These are phyloP conservation scores for Embidobia sp. DNA, from an alignment of 2,888 invertebrate species.

Conservation along the genomic window DNA sequence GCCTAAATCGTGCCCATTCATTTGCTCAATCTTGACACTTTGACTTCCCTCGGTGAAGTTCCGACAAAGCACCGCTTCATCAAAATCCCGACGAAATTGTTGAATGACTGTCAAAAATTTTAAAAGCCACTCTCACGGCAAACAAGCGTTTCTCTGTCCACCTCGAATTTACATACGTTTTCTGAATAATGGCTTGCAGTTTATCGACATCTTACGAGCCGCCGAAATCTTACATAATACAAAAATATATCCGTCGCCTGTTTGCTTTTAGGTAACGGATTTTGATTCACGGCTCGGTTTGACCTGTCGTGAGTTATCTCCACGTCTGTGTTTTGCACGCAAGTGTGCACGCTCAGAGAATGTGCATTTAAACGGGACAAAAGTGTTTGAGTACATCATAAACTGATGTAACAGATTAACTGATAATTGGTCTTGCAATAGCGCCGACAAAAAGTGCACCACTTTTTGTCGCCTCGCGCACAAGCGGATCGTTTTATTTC, in stretches of 20 bases:
- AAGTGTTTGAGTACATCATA: conserved; percentile 33
- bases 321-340: conserved; percentile 32
- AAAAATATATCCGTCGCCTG: conserved; percentile 16
- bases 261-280: conserved; percentile 16
- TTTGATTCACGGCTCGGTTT: conserved; percentile 52
- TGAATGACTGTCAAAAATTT: conserved; percentile 9
- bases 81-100: conserved; percentile 24
- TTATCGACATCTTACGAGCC: conserved; percentile 43
- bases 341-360: conserved; percentile 27
- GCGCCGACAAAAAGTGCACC: no score
- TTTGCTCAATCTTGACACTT: conserved; percentile 16
- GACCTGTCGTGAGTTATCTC: conserved; percentile 38
- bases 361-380: conserved; percentile 36
- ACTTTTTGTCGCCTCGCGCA: no score
- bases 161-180: conserved; percentile 22
- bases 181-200: conserved; percentile 22
- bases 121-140: conserved; percentile 15
- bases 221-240: conserved; percentile 25
- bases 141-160: conserved; percentile 19
- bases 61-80: conserved; percentile 1
- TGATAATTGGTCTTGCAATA: conserved; percentile 38
- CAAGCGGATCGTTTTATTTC: no score
- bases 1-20: conserved; percentile 17
- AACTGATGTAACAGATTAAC: conserved; percentile 39
- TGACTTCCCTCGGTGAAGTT: not conserved